phyloP scores from a whole-genome alignment of 2,797 vertebrate genomes.

The Lophius americanus region DNA sequence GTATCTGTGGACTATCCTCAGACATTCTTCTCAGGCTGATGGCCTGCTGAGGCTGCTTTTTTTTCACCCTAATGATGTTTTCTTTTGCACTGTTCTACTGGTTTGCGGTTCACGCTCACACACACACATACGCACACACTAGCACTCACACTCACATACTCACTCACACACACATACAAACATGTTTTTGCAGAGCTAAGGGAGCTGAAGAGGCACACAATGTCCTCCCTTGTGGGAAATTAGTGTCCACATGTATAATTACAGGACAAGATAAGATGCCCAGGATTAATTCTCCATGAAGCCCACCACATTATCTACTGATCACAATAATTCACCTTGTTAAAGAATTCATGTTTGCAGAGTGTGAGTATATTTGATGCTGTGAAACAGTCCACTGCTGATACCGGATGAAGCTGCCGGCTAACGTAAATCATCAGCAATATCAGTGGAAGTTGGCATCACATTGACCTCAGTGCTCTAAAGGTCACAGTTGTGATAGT shows the following conservation, averaged over 20 bases:
- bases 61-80: slow-evolving; percentile 61
- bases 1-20: slow-evolving; percentile 21
- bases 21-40: slow-evolving; percentile 22
- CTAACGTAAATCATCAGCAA: slow-evolving; percentile 13
- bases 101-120: neutral
- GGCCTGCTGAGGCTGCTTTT: slow-evolving; percentile 48
- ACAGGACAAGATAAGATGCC: slow-evolving; percentile 57
- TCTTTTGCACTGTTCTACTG: slow-evolving; percentile 21
- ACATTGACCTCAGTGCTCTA: slow-evolving; percentile 28
- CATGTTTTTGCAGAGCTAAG: slow-evolving; percentile 22
- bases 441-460: slow-evolving; percentile 18
- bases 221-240: slow-evolving; percentile 73
- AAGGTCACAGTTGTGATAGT: slow-evolving; percentile 38
- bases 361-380: slow-evolving; percentile 9
- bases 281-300: slow-evolving; percentile 52
- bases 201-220: slow-evolving; percentile 46
- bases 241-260: slow-evolving; percentile 70
- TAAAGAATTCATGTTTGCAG: slow-evolving; percentile 48
- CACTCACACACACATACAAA: no score
- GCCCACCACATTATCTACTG: slow-evolving; percentile 36
- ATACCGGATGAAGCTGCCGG: slow-evolving; percentile 10
- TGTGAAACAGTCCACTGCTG: slow-evolving; percentile 1
- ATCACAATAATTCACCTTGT: slow-evolving; percentile 24
- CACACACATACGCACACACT: no score
- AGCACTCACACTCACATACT: no score